Percentiles rank a stretch among this genome's conserved stretches.
These are phyloP conservation scores for Aplysina aerophoba DNA, from an alignment of 37 sponge, comb jelly and placozoan genomes.

Conservation along the genomic window DNA sequence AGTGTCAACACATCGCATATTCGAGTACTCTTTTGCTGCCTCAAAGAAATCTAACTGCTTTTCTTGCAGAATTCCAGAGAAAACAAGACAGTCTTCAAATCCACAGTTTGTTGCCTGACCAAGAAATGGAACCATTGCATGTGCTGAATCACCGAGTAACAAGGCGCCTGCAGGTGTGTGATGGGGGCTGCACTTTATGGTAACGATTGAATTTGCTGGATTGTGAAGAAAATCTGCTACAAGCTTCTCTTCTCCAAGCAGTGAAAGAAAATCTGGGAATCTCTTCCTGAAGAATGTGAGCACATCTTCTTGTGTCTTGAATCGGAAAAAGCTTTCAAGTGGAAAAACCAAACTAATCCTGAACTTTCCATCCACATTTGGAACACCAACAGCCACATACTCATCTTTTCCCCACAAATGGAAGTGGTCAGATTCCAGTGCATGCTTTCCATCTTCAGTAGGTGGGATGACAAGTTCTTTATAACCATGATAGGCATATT, in stretches of 20 bases:
- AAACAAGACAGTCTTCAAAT: constrained; percentile 86
- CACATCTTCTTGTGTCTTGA: constrained; percentile 63
- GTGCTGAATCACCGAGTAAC: constrained; percentile 91
- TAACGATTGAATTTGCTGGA: constrained; percentile 54
- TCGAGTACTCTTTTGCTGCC: constrained; percentile 63
- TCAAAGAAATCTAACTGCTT: constrained; percentile 22
- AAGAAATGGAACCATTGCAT: constrained; percentile 92
- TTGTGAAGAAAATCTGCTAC: constrained; percentile 69
- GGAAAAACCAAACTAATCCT: constrained; percentile 86
- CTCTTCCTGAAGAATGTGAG: constrained; percentile 66
- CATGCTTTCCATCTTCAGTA: constrained; percentile 44
- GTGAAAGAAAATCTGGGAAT: constrained; percentile 68
- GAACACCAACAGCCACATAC: constrained; percentile 88
- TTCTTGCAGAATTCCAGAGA: constrained; percentile 45
- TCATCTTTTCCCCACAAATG: constrained; percentile 87
- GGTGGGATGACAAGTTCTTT: constrained; percentile 83
- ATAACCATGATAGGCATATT: constrained; percentile 83
- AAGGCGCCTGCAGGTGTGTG: constrained; percentile 53
- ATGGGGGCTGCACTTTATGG: constrained; percentile 82
- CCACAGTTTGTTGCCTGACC: constrained; percentile 94
- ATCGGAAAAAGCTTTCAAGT: constrained; percentile 48
- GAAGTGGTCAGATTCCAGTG: constrained; percentile 70
- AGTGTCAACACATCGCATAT: constrained; percentile 55
- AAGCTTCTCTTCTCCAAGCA: constrained; percentile 68
- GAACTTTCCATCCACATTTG: constrained; percentile 74